Percentiles rank a stretch among this genome's conserved stretches.
Evolutionary conservation across 1,140 invertebrate species (phyloP).

Genomic region (Lepidurus arcticus): DNA sequence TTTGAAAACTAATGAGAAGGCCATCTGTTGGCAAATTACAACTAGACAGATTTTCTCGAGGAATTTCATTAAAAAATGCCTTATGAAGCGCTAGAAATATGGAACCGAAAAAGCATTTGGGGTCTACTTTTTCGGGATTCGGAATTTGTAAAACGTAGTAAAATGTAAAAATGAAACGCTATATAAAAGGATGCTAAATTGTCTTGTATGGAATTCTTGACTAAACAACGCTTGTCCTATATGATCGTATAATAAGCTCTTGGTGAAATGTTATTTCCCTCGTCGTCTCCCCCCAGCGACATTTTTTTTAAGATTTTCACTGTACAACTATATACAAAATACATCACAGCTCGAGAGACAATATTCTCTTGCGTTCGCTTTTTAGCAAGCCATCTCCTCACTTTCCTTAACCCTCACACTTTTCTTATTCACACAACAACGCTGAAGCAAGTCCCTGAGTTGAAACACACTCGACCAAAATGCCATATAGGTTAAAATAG

Average conservation of each 20-base stretch:
- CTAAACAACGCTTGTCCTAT: neutral
- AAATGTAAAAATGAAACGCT: too few relatives aligned
- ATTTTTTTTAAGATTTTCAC: neutral
- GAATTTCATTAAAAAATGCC: neutral
- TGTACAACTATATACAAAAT: constrained; percentile 14
- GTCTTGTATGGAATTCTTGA: neutral
- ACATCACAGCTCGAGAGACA: constrained; percentile 9
- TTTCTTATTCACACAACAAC: neutral
- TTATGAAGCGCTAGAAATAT: too few relatives aligned
- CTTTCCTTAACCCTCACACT: neutral
- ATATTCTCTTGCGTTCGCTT: neutral
- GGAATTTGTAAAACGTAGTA: too few relatives aligned
- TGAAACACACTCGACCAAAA: neutral
- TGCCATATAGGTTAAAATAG: neutral
- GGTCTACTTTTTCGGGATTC: too few relatives aligned
- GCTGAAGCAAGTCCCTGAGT: constrained; percentile 14
- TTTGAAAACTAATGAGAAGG: neutral
- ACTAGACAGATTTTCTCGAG: neutral
- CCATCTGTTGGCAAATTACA: neutral
- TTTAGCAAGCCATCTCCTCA: neutral
- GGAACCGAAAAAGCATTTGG: too few relatives aligned
- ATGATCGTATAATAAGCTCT: constrained; percentile 5
- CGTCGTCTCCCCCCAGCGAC: neutral
- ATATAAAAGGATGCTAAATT: neutral
- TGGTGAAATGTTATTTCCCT: constrained; percentile 2